These are phyloP conservation scores for Vanacampus margaritifer DNA, from an alignment of 2,113 vertebrate species.

Conservation along the genomic window DNA sequence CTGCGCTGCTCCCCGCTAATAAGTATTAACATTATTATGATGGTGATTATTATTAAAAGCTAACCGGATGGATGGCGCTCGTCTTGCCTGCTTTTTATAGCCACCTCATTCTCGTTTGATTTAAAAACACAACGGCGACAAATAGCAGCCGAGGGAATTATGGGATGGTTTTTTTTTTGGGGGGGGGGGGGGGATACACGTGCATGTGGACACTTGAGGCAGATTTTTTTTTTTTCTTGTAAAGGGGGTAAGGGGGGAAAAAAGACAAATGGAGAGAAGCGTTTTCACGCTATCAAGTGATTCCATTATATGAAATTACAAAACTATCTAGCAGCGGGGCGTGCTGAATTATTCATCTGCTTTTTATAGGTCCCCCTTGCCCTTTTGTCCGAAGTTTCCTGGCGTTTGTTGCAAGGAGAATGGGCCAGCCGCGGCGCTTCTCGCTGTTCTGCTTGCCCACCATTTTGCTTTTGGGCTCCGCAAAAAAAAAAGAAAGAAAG, in stretches of 20 bases:
- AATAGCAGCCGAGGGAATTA: constrained; percentile 9
- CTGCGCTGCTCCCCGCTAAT: constrained; percentile 93
- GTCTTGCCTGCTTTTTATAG: constrained; percentile 78
- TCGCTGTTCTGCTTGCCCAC: constrained; percentile 53
- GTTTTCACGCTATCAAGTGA: constrained; percentile 78
- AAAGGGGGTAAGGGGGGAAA: constrained; percentile 30
- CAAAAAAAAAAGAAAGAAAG: constrained; percentile 64
- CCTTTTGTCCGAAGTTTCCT: constrained; percentile 79
- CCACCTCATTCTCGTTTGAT: constrained; percentile 75
- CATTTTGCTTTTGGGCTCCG: constrained; percentile 76
- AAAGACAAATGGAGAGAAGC: constrained; percentile 45
- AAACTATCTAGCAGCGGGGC: constrained; percentile 84
- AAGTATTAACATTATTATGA: constrained; percentile 87
- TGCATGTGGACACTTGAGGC: constrained; percentile 14
- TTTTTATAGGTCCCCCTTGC: constrained; percentile 74
- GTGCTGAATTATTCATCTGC: constrained; percentile 81
- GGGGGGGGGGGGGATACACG: neutral
- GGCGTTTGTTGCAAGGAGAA: constrained; percentile 78
- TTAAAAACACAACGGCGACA: constrained; percentile 36
- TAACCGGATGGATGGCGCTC: constrained; percentile 79
- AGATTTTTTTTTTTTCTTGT: constrained; percentile 40
- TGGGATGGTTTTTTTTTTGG: constrained; percentile 9
- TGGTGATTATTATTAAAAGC: constrained; percentile 84
- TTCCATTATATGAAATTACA: constrained; percentile 82
- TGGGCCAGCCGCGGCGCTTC: constrained; percentile 61